These are phyloP conservation scores for Lasioglossum calceatum DNA, from an alignment of 2,888 invertebrate genomes.

Conservation along the genomic window DNA sequence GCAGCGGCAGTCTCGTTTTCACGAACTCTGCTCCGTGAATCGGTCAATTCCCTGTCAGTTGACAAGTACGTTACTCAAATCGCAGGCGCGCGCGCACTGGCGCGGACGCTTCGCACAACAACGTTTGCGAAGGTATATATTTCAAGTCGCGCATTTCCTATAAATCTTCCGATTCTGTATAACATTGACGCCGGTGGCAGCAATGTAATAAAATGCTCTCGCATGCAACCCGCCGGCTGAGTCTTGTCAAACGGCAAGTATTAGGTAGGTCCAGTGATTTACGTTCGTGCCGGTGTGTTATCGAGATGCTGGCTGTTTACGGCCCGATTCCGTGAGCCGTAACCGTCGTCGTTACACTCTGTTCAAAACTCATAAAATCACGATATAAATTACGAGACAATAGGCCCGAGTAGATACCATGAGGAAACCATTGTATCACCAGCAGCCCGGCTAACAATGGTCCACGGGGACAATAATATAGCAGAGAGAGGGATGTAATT, in stretches of 20 bases:
- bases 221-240: background rate
- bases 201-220: constrained; percentile 30
- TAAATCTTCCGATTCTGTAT: constrained; percentile 11
- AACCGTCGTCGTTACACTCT: constrained; percentile 39
- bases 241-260: constrained; percentile 10
- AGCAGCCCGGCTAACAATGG: constrained; percentile 76
- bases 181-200: constrained; percentile 1
- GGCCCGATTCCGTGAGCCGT: constrained; percentile 33
- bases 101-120: background rate
- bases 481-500: constrained; percentile 80
- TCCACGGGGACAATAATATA: constrained; percentile 77
- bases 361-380: constrained; percentile 70
- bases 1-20: background rate
- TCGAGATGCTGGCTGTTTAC: constrained; percentile 44
- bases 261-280: constrained; percentile 51
- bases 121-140: background rate
- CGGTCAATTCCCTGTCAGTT: background rate
- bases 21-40: background rate
- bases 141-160: background rate
- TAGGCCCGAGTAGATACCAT: constrained; percentile 56
- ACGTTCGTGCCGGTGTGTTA: constrained; percentile 29
- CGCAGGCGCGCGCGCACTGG: background rate
- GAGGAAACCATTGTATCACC: constrained; percentile 74
- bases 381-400: constrained; percentile 71
- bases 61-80: constrained; percentile 2